Evolutionary conservation across 2,113 vertebrate species (phyloP), one percentile per base, ranked within the genome.

Genomic region (Quiscalus mexicanus): DNA sequence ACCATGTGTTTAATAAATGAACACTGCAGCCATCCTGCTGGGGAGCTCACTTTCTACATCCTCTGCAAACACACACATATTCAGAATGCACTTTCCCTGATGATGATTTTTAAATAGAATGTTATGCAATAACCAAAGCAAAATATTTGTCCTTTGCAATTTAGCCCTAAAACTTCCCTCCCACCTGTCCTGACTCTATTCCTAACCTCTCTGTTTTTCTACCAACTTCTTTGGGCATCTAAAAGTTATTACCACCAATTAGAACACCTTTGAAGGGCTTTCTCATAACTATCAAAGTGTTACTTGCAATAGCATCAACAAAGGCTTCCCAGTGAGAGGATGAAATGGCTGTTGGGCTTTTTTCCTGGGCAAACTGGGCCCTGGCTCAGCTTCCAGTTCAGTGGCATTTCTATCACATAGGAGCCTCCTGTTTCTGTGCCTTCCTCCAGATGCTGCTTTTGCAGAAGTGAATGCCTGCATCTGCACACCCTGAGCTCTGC

Each of bases 241-340:
- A 52, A 37, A 89, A 93, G 56, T 70, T 88, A 88, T 93, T 90
- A 87, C 70, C 55, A 49, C 67, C 59, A 93, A 62, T 93, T 93
- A 86, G 10, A 76, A 33, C 42, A 75, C 14, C 44, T 92, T 75
- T 69, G 62, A 68, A 89, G 76, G 18, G 20, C 8, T 73, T 68
- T 88, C 63, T 84, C 35, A 10, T 59, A 62, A 77, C 56, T 55
- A 11, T n/a, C 67, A 47, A 85, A 59, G 15, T 6, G 22, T 45
- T 91, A 17, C 12, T 18, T 68, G 58, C 33, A 73, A 47, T 22
- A 68, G 10, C 33, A 45, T 20, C 52, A 89, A 78, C 73, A 45
- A 76, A 92, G 81, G 68, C 18, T 69, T 87, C 78, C 31, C 21
- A 30, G n/a, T 25, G 53, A 80, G 70, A 77, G 33, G 31, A 74